phyloP scores from a whole-genome alignment of 2,113 vertebrate genomes.

The Mixornis gularis region DNA sequence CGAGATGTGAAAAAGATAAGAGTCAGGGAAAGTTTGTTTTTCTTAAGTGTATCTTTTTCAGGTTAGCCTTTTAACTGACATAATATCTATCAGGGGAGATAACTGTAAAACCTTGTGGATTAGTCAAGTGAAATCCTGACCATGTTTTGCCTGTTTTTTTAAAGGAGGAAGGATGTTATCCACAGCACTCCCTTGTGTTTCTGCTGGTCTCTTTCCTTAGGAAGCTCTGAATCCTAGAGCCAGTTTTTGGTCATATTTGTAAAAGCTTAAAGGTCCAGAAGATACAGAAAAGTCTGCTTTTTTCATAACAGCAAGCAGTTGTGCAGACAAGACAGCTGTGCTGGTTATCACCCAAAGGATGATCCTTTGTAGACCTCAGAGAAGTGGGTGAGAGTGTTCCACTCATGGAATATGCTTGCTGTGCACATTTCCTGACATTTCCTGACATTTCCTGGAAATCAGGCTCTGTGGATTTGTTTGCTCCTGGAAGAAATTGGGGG shows the following conservation, averaged over 20 bases:
- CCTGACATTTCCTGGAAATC: background rate
- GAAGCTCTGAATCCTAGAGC: background rate
- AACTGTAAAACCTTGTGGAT: background rate
- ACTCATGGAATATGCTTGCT: background rate
- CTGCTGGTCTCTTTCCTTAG: background rate
- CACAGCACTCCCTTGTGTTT: background rate
- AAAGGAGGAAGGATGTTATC: background rate
- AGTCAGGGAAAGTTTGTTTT: background rate
- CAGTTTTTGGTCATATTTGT: background rate
- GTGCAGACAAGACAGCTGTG: background rate
- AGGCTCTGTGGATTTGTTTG: accelerated
- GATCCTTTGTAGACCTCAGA: background rate
- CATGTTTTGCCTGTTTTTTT: accelerated
- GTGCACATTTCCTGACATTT: background rate
- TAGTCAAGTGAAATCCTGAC: background rate
- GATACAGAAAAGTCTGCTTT: background rate
- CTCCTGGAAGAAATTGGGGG: background rate
- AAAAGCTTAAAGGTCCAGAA: background rate
- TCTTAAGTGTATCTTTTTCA: background rate
- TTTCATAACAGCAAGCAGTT: background rate
- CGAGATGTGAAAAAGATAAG: background rate
- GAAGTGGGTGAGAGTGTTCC: accelerated
- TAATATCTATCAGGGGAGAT: background rate
- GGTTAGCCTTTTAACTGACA: background rate
- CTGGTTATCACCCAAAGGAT: background rate